Base-by-base conservation (phyloP, 2,888 invertebrate species). In the Xanthia togata region DNA sequence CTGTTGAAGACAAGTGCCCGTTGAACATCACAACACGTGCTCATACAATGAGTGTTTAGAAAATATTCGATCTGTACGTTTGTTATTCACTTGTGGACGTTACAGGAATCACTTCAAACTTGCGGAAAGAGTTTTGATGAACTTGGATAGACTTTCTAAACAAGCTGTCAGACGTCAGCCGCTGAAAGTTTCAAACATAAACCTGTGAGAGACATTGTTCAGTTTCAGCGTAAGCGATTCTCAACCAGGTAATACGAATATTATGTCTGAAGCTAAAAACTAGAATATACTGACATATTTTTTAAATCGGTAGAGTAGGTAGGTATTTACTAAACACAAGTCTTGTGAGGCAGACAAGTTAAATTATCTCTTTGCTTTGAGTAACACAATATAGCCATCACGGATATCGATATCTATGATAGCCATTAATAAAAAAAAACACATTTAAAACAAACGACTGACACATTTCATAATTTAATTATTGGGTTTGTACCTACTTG, bases 51-150 rank as follows among this genome's bases (percentile, higher is more conserved):
- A 88, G 85, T 90, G 90, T 91, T 92, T 92, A 87, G 90, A 89
- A 87, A 91, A 92, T 92, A 92, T 91, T 91, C 88, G 85, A 91
- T 89, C 90, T 89, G 88, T 88, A 86, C 84, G 89, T 90, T 86
- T 81, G 82, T 82, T 82, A 86, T 82, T 85, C 84, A 81, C 76
- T 84, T 73, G 80, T 70, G 78, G 81, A 82, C 85, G 70, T 72
- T 81, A 89, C 84, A 81, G 78, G 70, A 77, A 73, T 68, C 70
- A 79, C 76, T 72, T 75, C 71, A 62, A 60, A 79, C 70, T 81
- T 76, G 73, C 74, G 80, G 64, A 70, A 81, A 63, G 60, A 70
- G 53, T 70, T 81, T 70, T 76, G 67, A 81, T 82, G 70, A 71
- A 85, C 68, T 84, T 69, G 31, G 53, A 78, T 78, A 64, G 64